Evolutionary conservation across 2,888 invertebrate genomes (phyloP).

Genomic region (Chesias legatella): DNA sequence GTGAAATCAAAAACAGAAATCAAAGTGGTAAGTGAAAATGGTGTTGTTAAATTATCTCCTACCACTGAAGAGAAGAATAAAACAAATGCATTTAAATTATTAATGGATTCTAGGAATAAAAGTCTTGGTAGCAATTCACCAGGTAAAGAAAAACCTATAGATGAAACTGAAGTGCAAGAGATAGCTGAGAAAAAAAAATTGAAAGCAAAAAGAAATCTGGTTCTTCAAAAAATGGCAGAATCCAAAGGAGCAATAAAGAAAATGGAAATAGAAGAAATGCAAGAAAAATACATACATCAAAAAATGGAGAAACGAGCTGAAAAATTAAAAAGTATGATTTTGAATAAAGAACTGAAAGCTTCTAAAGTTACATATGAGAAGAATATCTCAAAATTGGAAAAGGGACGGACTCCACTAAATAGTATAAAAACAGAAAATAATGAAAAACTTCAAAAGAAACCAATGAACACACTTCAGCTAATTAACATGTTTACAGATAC

Average conservation of each 20-base stretch:
- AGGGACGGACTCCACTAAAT: slow-evolving; percentile 15
- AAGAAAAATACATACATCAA: slow-evolving; percentile 77
- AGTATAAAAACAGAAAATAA: slow-evolving; percentile 19
- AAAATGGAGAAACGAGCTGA: slow-evolving; percentile 82
- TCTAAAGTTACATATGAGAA: slow-evolving; percentile 22
- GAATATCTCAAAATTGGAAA: slow-evolving; percentile 12
- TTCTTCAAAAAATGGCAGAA: slow-evolving; percentile 83
- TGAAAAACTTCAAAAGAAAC: slow-evolving; percentile 24
- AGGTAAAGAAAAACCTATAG: slow-evolving; percentile 70
- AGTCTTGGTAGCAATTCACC: slow-evolving; percentile 82
- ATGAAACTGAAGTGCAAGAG: slow-evolving; percentile 43
- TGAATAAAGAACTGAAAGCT: slow-evolving; percentile 41
- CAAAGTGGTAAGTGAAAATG: slow-evolving; percentile 12
- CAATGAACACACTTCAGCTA: slow-evolving; percentile 40
- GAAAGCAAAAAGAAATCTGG: slow-evolving; percentile 71
- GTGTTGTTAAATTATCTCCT: slow-evolving; percentile 14
- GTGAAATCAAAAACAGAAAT: slow-evolving; percentile 15
- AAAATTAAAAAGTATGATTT: slow-evolving; percentile 72
- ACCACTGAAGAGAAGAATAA: slow-evolving; percentile 47
- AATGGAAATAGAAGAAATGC: slow-evolving; percentile 77
- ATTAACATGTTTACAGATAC: slow-evolving; percentile 50
- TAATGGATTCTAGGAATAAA: slow-evolving; percentile 85
- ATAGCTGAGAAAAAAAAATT: slow-evolving; percentile 45
- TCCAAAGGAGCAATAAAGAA: slow-evolving; percentile 81
- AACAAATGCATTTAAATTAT: slow-evolving; percentile 82